Evolutionary conservation across 2,888 invertebrate genomes (phyloP), one percentile per base, ranked within the genome.

Genomic region (Cartodere bifasciata): DNA sequence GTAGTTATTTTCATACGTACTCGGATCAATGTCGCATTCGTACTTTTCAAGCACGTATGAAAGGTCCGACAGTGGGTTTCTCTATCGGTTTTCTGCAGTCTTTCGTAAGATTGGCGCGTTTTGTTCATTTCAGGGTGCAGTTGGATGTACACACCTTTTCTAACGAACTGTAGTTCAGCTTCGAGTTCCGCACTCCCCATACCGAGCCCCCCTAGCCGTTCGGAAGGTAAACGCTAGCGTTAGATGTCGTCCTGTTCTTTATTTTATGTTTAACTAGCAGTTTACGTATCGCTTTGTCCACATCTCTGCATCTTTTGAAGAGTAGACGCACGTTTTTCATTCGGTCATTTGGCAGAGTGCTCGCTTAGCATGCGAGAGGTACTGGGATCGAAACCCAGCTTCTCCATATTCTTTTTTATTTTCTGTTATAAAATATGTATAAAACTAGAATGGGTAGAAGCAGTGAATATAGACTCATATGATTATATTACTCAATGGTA

Each of bases 321-420:
- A 9, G 24, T 7, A 6, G 24, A 7, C 12, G 9, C 6, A 7
- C 9, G 6, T 7, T 11, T 7, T 23, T 23, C 5, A 9, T 23
- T n/a, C 12, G 24, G 24, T n/a, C n/a, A n/a, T n/a, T 52, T 52
- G 53, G 52, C 50, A 53, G 52, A 53, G 53, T 53, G 53, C 54
- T 54, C 54, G 52, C 54, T 53, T 54, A 55, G 54, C 55, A 55
- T 55, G 54, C 53, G 53, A 55, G 53, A 52, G 52, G 54, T 54
- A 55, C 54, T 51, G 53, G 52, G 51, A 55, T 55, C 54, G 54
- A 55, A n/a, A n/a, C n/a, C n/a, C n/a, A n/a, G n/a, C n/a, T n/a
- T n/a, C n/a, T n/a, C n/a, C n/a, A n/a, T n/a, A n/a, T n/a, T n/a
- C n/a, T n/a, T n/a, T n/a, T n/a, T n/a, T n/a, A n/a, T n/a, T n/a